Base-by-base conservation (phyloP, 2,888 invertebrate species). In the Heliconius hortense region DNA sequence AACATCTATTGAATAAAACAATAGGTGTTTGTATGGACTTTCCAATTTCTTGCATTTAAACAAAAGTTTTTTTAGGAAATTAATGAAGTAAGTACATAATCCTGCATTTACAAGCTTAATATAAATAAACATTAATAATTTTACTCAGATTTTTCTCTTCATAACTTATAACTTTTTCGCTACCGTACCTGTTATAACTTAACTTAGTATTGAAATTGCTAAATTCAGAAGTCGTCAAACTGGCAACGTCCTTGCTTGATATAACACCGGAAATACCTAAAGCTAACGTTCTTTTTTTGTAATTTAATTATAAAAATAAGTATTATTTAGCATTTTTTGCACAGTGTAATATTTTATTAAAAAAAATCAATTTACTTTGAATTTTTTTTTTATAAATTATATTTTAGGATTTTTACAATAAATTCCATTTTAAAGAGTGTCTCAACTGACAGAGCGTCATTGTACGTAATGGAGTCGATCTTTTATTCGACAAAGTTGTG, bases 381-480 rank as follows among this genome's bases (percentile, higher is more conserved):
- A n/a, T 11, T 28, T 8, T 60, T 26, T 24, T 62, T 75, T 75
- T 71, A 28, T 39, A 43, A 18, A 18, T 4, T 11, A 21, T 28
- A 15, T n/a, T n/a, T 10, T 59, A 28, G 21, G 48, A 43, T 28
- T 67, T 63, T 56, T 15, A 8, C 8, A 71, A 86, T 90, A 80
- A 88, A 93, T 92, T 92, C 92, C 90, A 80, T 59, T 73, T 74
- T 5, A 80, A 88, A 87, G 82, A 90, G 91, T 84, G 79, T 68
- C 76, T 86, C 80, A 82, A 83, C 91, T 94, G 95, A 95, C 85
- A 91, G 90, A 94, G 95, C 95, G 95, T 95, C 95, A 92, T 95
- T 93, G 94, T 95, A 94, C 95, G 95, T 95, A 95, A 95, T 95
- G 95, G 95, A 95, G 95, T 94, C 95, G 92, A 94, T 87, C 88